These are phyloP conservation scores for Fopius arisanus DNA, from an alignment of 1,140 invertebrate genomes.

Conservation along the genomic window DNA sequence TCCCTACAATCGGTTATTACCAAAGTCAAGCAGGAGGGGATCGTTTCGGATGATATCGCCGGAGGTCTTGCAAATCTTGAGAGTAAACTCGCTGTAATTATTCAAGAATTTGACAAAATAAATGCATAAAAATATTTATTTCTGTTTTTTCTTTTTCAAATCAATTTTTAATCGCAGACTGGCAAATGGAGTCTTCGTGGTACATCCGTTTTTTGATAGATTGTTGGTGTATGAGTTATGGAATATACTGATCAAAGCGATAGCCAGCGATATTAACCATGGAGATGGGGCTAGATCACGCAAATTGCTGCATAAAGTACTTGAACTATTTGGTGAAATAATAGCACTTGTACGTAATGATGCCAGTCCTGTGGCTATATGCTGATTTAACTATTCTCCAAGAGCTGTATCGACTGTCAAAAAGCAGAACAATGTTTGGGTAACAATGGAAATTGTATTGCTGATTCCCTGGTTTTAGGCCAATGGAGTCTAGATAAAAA, in stretches of 20 bases:
- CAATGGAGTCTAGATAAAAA: too few species aligned
- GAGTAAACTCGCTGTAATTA: constrained; percentile 37
- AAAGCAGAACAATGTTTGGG: constrained; percentile 71
- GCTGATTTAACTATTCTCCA: constrained; percentile 71
- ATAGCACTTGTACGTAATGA: constrained; percentile 74
- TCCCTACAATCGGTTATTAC: constrained; percentile 67
- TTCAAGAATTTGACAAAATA: constrained; percentile 38
- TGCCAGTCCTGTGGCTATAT: constrained; percentile 80
- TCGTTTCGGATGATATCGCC: constrained; percentile 51
- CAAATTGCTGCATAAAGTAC: constrained; percentile 69
- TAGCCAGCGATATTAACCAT: background rate
- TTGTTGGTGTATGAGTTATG: background rate
- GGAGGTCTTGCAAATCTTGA: constrained; percentile 48
- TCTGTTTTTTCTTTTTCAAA: too few species aligned
- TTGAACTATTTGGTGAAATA: constrained; percentile 84
- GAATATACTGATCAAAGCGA: constrained; percentile 1
- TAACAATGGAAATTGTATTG: too few species aligned
- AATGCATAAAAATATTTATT: too few species aligned
- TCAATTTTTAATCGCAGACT: too few species aligned
- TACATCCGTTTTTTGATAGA: background rate
- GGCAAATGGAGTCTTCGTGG: background rate
- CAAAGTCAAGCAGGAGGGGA: constrained; percentile 63
- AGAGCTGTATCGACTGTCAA: constrained; percentile 57
- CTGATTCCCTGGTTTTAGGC: too few species aligned
- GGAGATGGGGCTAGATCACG: background rate